Evolutionary conservation across 2,888 invertebrate genomes (phyloP).

Genomic region (Bombylius discolor): DNA sequence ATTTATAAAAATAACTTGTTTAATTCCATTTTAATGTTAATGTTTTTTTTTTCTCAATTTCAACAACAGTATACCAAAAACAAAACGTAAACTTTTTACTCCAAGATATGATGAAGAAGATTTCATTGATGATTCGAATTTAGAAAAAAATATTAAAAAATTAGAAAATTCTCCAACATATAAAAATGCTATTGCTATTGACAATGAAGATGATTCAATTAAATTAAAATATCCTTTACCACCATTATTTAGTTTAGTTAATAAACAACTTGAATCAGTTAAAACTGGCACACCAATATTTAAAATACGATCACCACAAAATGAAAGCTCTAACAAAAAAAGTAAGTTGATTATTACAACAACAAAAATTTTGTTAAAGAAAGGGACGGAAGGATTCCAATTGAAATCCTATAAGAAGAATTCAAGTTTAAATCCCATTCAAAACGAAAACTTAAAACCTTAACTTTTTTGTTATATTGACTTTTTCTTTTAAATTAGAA

Average conservation of each 20-base stretch:
- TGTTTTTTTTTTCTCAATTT: not conserved
- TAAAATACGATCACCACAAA: conserved; percentile 17
- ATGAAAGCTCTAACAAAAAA: not conserved
- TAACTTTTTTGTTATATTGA: too few species aligned
- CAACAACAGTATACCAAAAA: conserved; percentile 9
- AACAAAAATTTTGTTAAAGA: too few species aligned
- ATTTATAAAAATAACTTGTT: not conserved
- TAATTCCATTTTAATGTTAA: not conserved
- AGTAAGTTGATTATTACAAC: not conserved
- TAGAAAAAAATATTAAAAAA: not conserved
- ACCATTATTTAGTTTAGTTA: conserved; percentile 18
- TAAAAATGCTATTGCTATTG: not conserved
- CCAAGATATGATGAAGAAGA: conserved; percentile 25
- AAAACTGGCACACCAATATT: conserved; percentile 22
- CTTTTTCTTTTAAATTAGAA: not conserved
- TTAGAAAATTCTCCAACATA: not conserved
- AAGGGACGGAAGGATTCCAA: too few species aligned
- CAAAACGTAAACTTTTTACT: conserved; percentile 29
- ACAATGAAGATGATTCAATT: conserved; percentile 10
- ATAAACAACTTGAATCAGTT: conserved; percentile 23
- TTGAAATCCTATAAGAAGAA: too few species aligned
- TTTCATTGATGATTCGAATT: not conserved
- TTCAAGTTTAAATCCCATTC: too few species aligned
- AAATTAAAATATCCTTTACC: conserved; percentile 14
- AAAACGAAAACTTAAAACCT: too few species aligned